phyloP scores from a whole-genome alignment of 2,113 vertebrate species.

The Nycticebus coucang region DNA sequence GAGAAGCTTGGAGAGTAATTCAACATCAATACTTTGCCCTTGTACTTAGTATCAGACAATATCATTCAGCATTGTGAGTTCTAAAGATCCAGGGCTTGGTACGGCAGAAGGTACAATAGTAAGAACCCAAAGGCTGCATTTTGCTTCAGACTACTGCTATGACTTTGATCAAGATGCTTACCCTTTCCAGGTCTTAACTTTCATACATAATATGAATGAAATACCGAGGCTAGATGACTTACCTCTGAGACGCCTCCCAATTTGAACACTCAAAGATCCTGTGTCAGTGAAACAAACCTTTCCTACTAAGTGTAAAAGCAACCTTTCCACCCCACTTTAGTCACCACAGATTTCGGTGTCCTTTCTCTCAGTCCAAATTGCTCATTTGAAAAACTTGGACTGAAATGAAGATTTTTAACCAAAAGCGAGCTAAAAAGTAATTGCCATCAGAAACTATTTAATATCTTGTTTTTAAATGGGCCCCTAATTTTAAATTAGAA shows the following conservation, averaged over 20 bases:
- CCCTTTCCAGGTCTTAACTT: not conserved
- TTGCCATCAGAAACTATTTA: not conserved
- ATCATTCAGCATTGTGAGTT: not conserved
- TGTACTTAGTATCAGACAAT: not conserved
- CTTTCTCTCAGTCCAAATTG: constrained; percentile 40
- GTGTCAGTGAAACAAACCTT: not conserved
- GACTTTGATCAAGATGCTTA: constrained; percentile 20
- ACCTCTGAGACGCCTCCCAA: not conserved
- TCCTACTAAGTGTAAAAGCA: constrained; percentile 25
- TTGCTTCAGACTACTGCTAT: not conserved
- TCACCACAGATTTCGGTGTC: not conserved
- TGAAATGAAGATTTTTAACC: constrained; percentile 46
- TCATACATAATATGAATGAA: not conserved
- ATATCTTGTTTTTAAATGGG: not conserved
- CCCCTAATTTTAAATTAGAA: too few relatives aligned
- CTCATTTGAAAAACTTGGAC: constrained; percentile 14
- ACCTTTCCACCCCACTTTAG: constrained; percentile 20
- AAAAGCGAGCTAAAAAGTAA: constrained; percentile 45
- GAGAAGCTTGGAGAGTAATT: not conserved
- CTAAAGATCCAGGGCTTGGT: not conserved
- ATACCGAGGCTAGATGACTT: not conserved
- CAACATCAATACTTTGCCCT: not conserved
- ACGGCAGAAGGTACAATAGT: not conserved
- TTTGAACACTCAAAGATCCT: not conserved
- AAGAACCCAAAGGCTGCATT: not conserved